phyloP scores from a whole-genome alignment of 2,113 vertebrate species.

The Gnathochromis pfefferi region DNA sequence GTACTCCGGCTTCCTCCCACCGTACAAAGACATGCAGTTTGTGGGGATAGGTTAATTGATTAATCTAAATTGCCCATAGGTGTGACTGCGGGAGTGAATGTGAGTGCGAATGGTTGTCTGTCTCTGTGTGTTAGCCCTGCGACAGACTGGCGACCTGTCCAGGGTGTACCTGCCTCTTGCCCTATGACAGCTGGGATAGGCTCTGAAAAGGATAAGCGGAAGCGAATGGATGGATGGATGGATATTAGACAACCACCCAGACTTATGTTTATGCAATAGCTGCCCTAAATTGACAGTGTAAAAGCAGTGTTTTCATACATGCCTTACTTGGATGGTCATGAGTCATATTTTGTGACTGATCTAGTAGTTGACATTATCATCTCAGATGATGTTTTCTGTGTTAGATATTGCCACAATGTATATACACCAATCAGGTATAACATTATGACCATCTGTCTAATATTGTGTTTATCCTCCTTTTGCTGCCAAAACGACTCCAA shows the following conservation, averaged over 20 bases:
- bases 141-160: accelerated
- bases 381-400: not conserved
- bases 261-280: not conserved
- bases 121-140: not conserved
- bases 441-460: not conserved
- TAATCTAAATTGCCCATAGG: not conserved
- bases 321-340: not conserved
- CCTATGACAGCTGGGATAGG: no score
- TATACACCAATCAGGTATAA: not conserved
- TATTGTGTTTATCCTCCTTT: not conserved
- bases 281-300: not conserved
- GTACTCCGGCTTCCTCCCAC: not conserved
- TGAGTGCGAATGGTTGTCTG: not conserved
- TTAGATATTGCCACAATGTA: not conserved
- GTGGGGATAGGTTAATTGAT: not conserved
- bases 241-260: not conserved
- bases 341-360: not conserved
- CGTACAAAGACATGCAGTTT: not conserved
- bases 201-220: no score
- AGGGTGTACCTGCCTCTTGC: not conserved
- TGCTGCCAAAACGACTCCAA: not conserved
- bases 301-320: not conserved
- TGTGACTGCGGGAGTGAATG: not conserved
- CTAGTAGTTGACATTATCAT: not conserved
- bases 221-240: no score